These are phyloP conservation scores for Heliconius charithonia DNA, from an alignment of 2,888 invertebrate species.

Conservation along the genomic window DNA sequence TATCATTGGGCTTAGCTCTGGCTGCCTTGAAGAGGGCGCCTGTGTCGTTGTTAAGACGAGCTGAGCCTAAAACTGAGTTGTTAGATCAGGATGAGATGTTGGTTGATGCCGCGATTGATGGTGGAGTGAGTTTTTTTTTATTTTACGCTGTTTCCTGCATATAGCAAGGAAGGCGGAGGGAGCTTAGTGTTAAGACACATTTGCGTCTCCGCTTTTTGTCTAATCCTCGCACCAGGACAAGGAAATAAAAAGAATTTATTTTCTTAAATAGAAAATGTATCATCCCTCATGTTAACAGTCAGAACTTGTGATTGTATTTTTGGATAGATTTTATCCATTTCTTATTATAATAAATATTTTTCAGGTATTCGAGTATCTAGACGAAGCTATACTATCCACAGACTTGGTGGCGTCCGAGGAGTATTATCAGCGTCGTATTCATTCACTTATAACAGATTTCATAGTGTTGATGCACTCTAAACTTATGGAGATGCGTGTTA, in stretches of 20 bases:
- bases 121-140: conserved; percentile 68
- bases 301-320: no score
- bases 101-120: conserved; percentile 90
- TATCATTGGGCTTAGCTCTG: conserved; percentile 66
- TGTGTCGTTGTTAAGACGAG: conserved; percentile 62
- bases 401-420: conserved; percentile 87
- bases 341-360: conserved; percentile 41
- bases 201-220: no score
- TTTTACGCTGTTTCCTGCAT: no score
- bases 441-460: conserved; percentile 94
- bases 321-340: no score
- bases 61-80: conserved; percentile 56
- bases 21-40: conserved; percentile 76
- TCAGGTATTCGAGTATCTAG: conserved; percentile 90
- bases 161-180: no score
- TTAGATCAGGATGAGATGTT: conserved; percentile 92
- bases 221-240: no score
- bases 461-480: conserved; percentile 96
- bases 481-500: conserved; percentile 81
- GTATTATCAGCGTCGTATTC: conserved; percentile 92
- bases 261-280: no score
- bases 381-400: conserved; percentile 88
- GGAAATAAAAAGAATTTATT: no score
- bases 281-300: no score
- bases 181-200: no score